Base-by-base conservation (phyloP, 1,140 invertebrate genomes). In the Lordiphosa collinella region DNA sequence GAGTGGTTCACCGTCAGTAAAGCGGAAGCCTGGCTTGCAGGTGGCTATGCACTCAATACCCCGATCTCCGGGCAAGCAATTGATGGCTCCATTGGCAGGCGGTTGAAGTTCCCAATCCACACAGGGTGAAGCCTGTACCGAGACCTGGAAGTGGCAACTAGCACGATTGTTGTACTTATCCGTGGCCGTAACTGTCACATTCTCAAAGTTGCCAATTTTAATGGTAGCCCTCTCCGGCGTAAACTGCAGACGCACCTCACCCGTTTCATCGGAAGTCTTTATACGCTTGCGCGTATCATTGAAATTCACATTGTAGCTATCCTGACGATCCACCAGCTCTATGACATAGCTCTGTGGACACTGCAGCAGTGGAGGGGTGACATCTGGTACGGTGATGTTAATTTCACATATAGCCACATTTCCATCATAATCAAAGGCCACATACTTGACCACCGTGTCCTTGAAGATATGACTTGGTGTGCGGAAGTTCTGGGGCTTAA, bases 381-480 rank as follows among this genome's bases (percentile, higher is more conserved):
- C 95, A 90, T 98, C 97, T 29, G 95, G 95, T 3, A 97, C 95
- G 4, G 96, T 97, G 12, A 98, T 97, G 76, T 98, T 98, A 3
- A 99, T 96, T 91, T 97, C 95, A 86, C 97, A 99, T 88, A 98
- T 98, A 16, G 97, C 97, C 14, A 98, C 96, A 86, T 99, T 99
- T 65, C 97, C 97, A 88, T 99, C 97, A 79, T 96, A 97, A 90
- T 99, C 97, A 80, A 96, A 98, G 1, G 97, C 97, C 2, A 97
- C 93, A 78, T 99, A 99, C 91, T 98, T 95, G 0, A 99, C 95
- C 34, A 97, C 94, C 56, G 95, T 96, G 59, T 98, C 96, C 79
- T 97, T 92, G 88, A 98, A 97, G 14, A 98, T 92, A 70, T 94
- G 93, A 67, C 95, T 92, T 0, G 97, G 97, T 1, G 96, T 97